phyloP scores from a whole-genome alignment of 1,140 invertebrate species.

The Venturia canescens region DNA sequence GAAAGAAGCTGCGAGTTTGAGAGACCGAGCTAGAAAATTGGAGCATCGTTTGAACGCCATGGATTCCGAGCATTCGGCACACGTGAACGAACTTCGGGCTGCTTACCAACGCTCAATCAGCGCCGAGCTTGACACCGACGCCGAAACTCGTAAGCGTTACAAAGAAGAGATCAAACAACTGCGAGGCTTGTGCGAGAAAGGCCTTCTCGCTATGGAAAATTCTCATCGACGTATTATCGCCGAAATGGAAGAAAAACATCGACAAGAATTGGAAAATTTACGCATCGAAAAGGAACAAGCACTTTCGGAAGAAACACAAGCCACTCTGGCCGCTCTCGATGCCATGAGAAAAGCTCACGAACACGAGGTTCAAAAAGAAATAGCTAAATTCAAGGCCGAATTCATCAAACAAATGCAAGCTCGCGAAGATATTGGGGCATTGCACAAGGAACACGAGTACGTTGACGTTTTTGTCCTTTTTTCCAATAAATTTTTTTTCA shows the following conservation, averaged over 20 bases:
- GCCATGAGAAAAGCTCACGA: constrained; percentile 96
- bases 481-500: not conserved
- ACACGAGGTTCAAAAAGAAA: constrained; percentile 91
- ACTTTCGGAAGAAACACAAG: constrained; percentile 92
- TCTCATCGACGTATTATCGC: constrained; percentile 90
- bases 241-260: constrained; percentile 91
- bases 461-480: constrained; percentile 55
- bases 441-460: constrained; percentile 81
- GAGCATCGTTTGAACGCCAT: constrained; percentile 83
- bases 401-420: constrained; percentile 85
- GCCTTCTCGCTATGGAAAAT: constrained; percentile 90
- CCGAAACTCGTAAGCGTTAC: constrained; percentile 86
- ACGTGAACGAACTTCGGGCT: constrained; percentile 84
- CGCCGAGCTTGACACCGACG: constrained; percentile 77
- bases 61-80: constrained; percentile 86
- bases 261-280: constrained; percentile 84
- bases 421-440: constrained; percentile 77
- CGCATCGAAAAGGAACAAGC: constrained; percentile 92
- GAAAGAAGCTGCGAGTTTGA: constrained; percentile 73
- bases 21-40: constrained; percentile 81
- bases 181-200: constrained; percentile 89
- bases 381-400: constrained; percentile 91
- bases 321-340: constrained; percentile 88
- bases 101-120: constrained; percentile 81
- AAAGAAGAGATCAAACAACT: constrained; percentile 92